phyloP scores from a whole-genome alignment of 2,888 invertebrate species.

The Operophtera brumata region DNA sequence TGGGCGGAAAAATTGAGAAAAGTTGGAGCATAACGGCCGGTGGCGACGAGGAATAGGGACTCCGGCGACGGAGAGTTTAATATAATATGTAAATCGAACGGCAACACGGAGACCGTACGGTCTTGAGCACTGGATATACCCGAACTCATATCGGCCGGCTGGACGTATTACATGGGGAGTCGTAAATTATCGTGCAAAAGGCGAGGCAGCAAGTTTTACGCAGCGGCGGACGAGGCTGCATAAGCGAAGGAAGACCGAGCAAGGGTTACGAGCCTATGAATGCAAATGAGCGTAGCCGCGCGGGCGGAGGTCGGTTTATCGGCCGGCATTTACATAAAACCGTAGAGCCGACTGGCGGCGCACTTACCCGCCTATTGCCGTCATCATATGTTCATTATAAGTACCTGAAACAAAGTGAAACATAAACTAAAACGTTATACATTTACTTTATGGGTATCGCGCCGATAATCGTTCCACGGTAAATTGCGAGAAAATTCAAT shows the following conservation, averaged over 20 bases:
- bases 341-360: slow-evolving; percentile 59
- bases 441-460: slow-evolving; percentile 20
- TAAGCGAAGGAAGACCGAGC: slow-evolving; percentile 64
- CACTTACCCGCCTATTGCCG: slow-evolving; percentile 59
- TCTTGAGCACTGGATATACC: slow-evolving; percentile 58
- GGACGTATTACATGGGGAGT: slow-evolving; percentile 75
- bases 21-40: slow-evolving; percentile 79
- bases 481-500: slow-evolving; percentile 30
- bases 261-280: slow-evolving; percentile 80
- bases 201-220: slow-evolving; percentile 72
- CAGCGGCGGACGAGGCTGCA: slow-evolving; percentile 60
- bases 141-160: slow-evolving; percentile 70
- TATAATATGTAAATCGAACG: slow-evolving; percentile 80
- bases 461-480: slow-evolving; percentile 11
- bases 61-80: slow-evolving; percentile 69
- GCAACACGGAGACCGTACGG: slow-evolving; percentile 69
- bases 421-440: slow-evolving; percentile 34
- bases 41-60: slow-evolving; percentile 66
- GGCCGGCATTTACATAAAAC: slow-evolving; percentile 75
- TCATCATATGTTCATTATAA: slow-evolving; percentile 57
- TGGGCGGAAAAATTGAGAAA: slow-evolving; percentile 80
- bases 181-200: slow-evolving; percentile 78
- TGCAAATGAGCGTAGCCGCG: slow-evolving; percentile 75
- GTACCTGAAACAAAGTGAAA: slow-evolving; percentile 50
- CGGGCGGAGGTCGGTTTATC: slow-evolving; percentile 71